Percentiles rank a stretch among this genome's conserved stretches.
Conservation (phyloP, 2,113 vertebrate species). For the Myodes glareolus region DNA sequence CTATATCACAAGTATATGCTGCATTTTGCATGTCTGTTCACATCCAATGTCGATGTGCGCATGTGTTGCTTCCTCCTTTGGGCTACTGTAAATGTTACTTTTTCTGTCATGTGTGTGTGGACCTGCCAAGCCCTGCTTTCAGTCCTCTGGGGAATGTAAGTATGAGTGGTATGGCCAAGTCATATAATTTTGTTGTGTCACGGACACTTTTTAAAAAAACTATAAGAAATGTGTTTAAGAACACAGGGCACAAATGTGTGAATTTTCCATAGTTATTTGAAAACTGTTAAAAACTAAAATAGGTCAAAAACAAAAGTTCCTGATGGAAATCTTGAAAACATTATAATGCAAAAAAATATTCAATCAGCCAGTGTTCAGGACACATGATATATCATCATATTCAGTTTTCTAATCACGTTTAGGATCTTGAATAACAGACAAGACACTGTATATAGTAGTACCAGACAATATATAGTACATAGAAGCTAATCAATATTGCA, state of each 20-base stretch:
- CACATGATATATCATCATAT: not conserved
- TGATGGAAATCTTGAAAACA: slow-evolving; percentile 37
- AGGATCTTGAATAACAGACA: slow-evolving; percentile 31
- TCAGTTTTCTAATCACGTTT: slow-evolving; percentile 23
- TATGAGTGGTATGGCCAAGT: not conserved
- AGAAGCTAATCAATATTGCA: not conserved
- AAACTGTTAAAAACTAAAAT: slow-evolving; percentile 6
- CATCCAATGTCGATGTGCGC: not conserved
- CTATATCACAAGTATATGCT: not conserved
- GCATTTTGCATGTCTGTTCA: not conserved
- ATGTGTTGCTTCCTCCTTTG: not conserved
- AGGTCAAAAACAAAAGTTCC: not conserved
- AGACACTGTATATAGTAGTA: not conserved
- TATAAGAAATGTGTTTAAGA: slow-evolving; percentile 37
- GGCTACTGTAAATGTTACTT: not conserved
- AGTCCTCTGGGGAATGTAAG: not conserved
- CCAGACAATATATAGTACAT: not conserved
- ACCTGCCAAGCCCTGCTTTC: not conserved
- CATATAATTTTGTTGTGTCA: not conserved
- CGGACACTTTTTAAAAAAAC: not conserved
- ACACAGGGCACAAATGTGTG: not conserved
- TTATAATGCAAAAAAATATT: slow-evolving; percentile 21
- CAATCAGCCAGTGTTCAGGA: not conserved
- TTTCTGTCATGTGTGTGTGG: not conserved
- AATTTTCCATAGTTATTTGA: not conserved